Evolutionary conservation across 1,140 invertebrate genomes (phyloP), one percentile per base, ranked within the genome.

Genomic region (Drosophila ananassae): DNA sequence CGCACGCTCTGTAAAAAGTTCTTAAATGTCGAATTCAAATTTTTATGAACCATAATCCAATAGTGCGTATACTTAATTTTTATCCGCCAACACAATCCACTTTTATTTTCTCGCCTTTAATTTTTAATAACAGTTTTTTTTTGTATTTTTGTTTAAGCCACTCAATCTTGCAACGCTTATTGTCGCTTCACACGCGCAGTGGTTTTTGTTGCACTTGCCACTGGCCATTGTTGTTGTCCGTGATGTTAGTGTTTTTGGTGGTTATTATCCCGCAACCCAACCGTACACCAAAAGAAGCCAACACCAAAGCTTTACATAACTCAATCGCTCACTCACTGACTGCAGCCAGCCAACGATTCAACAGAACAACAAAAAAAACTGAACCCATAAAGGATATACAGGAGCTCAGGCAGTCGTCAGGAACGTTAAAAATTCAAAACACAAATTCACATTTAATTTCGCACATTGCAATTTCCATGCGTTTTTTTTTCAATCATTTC

Each of bases 261-360:
- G 57, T 50, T 34, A 32, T 24, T 34, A 25, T 17, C 48, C 54
- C 25, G 52, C 28, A 50, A 17, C 44, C 34, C 58, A 10, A n/a
- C 30, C 17, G 32, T 50, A 37, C 58, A 75, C 63, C 54, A 53
- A 73, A 63, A 37, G 44, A 73, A 56, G 44, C 48, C 56, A 60
- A 56, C 55, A 73, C 72, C 73, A 52, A 64, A 63, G 79, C 75
- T 87, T 87, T 87, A 87, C 66, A 87, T 87, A 87, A 87, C 83
- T 76, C 73, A 71, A 64, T 69, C 52, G 66, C 69, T 71, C 69
- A 72, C 69, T 82, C 73, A 73, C 72, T 21, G 9, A 44, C 41
- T 68, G 59, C 41, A 44, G 41, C 41, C 13, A 44, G 41, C 17
- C 41, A 60, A 51, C 10, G 12, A 12, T 3, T 10, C 34, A 37